Evolutionary conservation across 2,113 vertebrate genomes (phyloP).

Genomic region (Madoqua kirkii): DNA sequence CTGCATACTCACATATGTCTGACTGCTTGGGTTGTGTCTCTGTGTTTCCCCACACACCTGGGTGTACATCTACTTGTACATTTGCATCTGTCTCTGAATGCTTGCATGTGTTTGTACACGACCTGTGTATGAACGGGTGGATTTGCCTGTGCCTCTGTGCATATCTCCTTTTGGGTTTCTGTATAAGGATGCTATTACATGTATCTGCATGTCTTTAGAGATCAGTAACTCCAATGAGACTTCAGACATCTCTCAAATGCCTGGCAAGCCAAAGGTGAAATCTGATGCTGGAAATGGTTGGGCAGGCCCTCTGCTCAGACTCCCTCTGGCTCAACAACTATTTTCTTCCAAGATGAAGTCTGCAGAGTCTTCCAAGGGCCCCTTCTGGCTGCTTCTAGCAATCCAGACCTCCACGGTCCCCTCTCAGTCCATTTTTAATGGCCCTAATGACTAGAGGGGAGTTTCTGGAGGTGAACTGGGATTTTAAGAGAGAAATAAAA

Average conservation of each 20-base stretch:
- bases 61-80: not conserved
- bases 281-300: not conserved
- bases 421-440: constrained; percentile 20
- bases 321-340: not conserved
- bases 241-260: constrained; percentile 33
- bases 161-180: not conserved
- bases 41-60: not conserved
- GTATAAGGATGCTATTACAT: not conserved
- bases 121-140: not conserved
- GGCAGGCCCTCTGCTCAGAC: not conserved
- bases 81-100: not conserved
- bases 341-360: constrained; percentile 11
- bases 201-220: constrained; percentile 4
- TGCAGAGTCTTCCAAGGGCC: not conserved
- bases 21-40: not conserved
- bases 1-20: not conserved
- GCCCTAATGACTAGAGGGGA: not conserved
- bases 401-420: not conserved
- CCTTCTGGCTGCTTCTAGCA: not conserved
- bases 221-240: constrained; percentile 2
- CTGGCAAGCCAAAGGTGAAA: constrained; percentile 36
- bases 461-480: not conserved
- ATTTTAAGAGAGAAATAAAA: constrained; percentile 41
- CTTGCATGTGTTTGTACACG: constrained; percentile 2
- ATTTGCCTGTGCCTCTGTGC: not conserved